Evolutionary conservation across 2,888 invertebrate genomes (phyloP).

Genomic region (Melanophora roralis): DNA sequence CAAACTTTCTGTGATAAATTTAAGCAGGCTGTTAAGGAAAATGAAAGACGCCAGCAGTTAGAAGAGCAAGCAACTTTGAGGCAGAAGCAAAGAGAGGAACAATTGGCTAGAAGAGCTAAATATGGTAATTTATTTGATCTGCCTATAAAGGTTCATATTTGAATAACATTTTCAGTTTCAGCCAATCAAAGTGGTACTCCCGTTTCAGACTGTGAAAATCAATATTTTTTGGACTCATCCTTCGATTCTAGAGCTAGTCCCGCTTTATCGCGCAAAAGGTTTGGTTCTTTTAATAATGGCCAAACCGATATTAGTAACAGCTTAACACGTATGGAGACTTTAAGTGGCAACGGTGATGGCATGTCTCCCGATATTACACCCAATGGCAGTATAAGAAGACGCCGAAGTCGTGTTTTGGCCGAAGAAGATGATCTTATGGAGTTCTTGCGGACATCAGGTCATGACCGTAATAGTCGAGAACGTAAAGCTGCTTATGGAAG

Average conservation of each 20-base stretch:
- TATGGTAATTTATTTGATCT: constrained; percentile 78
- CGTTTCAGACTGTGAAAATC: constrained; percentile 85
- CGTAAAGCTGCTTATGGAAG: constrained; percentile 86
- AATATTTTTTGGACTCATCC: constrained; percentile 86
- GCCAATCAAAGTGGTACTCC: constrained; percentile 85
- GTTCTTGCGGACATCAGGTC: constrained; percentile 88
- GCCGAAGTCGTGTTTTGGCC: constrained; percentile 88
- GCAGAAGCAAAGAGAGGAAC: constrained; percentile 85
- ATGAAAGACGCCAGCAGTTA: constrained; percentile 87
- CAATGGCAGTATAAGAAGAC: constrained; percentile 89
- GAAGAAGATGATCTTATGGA: constrained; percentile 94
- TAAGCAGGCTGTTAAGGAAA: constrained; percentile 89
- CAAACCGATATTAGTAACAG: constrained; percentile 69
- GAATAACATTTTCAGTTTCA: constrained; percentile 68
- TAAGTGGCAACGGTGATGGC: constrained; percentile 70
- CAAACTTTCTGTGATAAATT: constrained; percentile 93
- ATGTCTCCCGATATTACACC: constrained; percentile 87
- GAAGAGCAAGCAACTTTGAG: constrained; percentile 92
- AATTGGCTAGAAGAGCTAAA: constrained; percentile 81
- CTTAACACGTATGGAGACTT: constrained; percentile 69
- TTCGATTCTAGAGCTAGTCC: constrained; percentile 87
- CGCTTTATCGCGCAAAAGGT: constrained; percentile 81
- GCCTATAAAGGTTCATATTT: neutral
- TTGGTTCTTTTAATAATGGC: constrained; percentile 82
- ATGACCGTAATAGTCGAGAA: constrained; percentile 84